phyloP scores from a whole-genome alignment of 1,140 invertebrate genomes.

The Dinoponera quadriceps region DNA sequence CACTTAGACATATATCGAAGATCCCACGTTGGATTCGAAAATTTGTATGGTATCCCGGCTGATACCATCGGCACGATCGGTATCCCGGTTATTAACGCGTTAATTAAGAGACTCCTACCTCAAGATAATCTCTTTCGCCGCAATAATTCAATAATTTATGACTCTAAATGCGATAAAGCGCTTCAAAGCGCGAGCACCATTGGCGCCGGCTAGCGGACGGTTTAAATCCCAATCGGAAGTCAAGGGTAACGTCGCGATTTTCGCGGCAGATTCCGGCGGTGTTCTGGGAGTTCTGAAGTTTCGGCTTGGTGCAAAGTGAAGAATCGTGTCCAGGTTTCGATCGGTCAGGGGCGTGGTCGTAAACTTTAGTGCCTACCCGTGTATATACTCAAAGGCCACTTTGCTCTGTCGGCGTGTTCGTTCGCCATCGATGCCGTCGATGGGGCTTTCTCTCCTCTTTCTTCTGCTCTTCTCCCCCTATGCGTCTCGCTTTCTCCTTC shows the following conservation, averaged over 20 bases:
- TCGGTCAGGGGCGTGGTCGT: slow-evolving; percentile 64
- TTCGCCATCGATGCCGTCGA: slow-evolving; percentile 39
- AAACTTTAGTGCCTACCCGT: slow-evolving; percentile 39
- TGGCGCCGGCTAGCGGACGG: too few species aligned
- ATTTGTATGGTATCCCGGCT: too few species aligned
- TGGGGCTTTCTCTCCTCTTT: slow-evolving; percentile 24
- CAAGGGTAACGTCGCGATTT: slow-evolving; percentile 7
- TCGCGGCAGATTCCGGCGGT: slow-evolving; percentile 2
- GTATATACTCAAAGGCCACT: slow-evolving; percentile 25
- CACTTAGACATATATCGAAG: too few species aligned
- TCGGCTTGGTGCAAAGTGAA: slow-evolving; percentile 63
- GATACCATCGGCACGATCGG: too few species aligned
- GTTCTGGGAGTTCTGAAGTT: slow-evolving; percentile 5
- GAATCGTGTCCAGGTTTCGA: slow-evolving; percentile 71
- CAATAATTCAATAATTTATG: not conserved
- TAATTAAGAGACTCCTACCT: not conserved
- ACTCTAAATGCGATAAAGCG: not conserved
- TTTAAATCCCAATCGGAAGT: not conserved
- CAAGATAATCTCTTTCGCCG: not conserved
- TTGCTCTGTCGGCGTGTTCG: slow-evolving; percentile 27
- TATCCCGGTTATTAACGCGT: too few species aligned
- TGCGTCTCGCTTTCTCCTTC: not conserved
- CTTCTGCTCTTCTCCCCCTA: not conserved
- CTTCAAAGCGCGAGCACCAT: not conserved
- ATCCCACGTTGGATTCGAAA: too few species aligned